Evolutionary conservation across 2,797 vertebrate genomes (phyloP).

Genomic region (Acanthis flammea): DNA sequence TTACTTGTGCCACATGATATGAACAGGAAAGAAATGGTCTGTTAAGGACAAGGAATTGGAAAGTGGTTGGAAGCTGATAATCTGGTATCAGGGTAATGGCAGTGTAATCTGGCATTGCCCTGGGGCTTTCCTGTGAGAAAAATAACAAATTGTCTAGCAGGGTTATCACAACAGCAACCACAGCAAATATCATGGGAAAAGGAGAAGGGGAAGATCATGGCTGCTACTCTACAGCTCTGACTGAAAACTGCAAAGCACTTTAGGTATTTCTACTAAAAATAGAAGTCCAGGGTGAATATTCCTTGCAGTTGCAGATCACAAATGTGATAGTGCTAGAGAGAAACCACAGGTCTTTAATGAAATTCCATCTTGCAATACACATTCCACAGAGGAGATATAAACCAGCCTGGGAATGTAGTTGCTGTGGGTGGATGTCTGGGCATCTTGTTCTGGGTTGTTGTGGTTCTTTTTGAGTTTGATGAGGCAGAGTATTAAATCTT

Average conservation of each 20-base stretch:
- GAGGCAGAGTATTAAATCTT: not conserved
- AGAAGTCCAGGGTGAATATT: not conserved
- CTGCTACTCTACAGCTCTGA: not conserved
- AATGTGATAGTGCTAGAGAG: not conserved
- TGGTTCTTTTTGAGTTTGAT: not conserved
- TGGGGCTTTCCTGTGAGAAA: not conserved
- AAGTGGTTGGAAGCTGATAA: not conserved
- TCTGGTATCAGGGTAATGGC: not conserved
- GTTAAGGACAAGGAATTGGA: not conserved
- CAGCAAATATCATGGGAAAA: not conserved
- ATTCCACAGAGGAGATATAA: not conserved
- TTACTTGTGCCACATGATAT: not conserved
- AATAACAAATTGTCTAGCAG: not conserved
- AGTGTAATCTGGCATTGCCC: not conserved
- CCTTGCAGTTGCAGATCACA: not conserved
- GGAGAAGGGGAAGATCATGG: not conserved
- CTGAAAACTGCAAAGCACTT: not conserved
- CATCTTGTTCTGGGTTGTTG: fast-evolving
- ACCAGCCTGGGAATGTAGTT: not conserved
- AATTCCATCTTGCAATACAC: not conserved
- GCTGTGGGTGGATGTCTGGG: not conserved
- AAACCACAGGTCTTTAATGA: not conserved
- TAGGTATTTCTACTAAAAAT: not conserved
- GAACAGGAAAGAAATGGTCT: not conserved
- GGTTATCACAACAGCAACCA: not conserved